These are phyloP conservation scores for Panorpa germanica DNA, from an alignment of 2,888 invertebrate species.

Conservation along the genomic window DNA sequence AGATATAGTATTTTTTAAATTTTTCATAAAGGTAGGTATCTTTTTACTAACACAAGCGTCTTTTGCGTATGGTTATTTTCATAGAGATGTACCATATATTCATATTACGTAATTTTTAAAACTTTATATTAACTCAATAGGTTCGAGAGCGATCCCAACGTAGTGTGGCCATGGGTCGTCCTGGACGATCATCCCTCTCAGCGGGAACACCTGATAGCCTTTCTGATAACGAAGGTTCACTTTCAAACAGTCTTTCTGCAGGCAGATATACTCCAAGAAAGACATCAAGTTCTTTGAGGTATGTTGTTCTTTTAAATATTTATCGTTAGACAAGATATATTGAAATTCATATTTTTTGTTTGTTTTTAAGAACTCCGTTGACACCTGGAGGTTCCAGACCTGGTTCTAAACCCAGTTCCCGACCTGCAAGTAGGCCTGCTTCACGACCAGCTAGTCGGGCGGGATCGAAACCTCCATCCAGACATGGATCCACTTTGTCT, in stretches of 20 bases:
- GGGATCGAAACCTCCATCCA: slow-evolving; percentile 81
- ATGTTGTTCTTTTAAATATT: slow-evolving; percentile 2
- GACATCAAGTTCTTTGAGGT: slow-evolving; percentile 26
- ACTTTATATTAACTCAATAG: too few relatives aligned
- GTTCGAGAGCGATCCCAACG: slow-evolving; percentile 83
- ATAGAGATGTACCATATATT: slow-evolving; percentile 1
- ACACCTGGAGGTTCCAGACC: slow-evolving; percentile 55
- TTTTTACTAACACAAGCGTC: slow-evolving; percentile 1
- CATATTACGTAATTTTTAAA: slow-evolving; percentile 6
- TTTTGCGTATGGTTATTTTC: neutral
- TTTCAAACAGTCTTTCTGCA: slow-evolving; percentile 48
- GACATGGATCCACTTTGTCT: slow-evolving; percentile 83
- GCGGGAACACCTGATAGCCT: slow-evolving; percentile 80
- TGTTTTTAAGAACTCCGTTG: slow-evolving; percentile 36
- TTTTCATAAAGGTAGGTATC: neutral
- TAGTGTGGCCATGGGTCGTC: slow-evolving; percentile 77
- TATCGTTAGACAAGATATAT: neutral
- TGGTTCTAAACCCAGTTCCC: too few relatives aligned
- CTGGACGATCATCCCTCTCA: slow-evolving; percentile 59
- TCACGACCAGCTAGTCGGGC: slow-evolving; percentile 72
- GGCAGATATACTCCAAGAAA: slow-evolving; percentile 44
- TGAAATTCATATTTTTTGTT: slow-evolving; percentile 8
- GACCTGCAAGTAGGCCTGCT: slow-evolving; percentile 56
- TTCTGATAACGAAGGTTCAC: slow-evolving; percentile 69
- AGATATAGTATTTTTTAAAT: too few relatives aligned